phyloP scores from a whole-genome alignment of 2,113 vertebrate species.

The Heptranchias perlo region DNA sequence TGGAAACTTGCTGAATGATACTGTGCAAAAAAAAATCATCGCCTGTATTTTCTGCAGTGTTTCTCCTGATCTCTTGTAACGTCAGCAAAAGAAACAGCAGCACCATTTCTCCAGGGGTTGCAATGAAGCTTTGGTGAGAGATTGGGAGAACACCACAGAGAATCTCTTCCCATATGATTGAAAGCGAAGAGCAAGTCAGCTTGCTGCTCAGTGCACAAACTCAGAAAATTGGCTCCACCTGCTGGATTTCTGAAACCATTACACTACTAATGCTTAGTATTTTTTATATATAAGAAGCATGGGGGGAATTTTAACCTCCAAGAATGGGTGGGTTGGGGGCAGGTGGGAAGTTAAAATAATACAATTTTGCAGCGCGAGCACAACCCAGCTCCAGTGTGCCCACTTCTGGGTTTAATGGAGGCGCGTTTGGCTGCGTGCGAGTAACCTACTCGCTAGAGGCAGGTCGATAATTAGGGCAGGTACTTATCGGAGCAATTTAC shows the following conservation, averaged over 20 bases:
- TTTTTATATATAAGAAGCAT: neutral
- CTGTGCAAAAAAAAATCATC: neutral
- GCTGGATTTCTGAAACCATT: neutral
- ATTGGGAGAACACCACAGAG: too few species aligned
- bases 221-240: constrained; percentile 15
- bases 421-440: too few species aligned
- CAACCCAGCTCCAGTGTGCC: too few species aligned
- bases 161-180: neutral
- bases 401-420: too few species aligned
- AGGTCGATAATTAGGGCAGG: too few species aligned
- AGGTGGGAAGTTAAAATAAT: too few species aligned
- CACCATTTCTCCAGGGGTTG: neutral
- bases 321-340: too few species aligned
- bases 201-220: neutral
- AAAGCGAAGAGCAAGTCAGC: neutral
- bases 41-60: neutral
- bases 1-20: neutral
- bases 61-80: neutral
- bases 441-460: too few species aligned
- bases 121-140: neutral
- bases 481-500: too few species aligned
- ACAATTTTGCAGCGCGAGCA: too few species aligned
- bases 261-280: neutral
- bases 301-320: too few species aligned
- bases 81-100: neutral